Evolutionary conservation across 2,797 vertebrate species (phyloP).

Genomic region (Ataeniobius toweri): DNA sequence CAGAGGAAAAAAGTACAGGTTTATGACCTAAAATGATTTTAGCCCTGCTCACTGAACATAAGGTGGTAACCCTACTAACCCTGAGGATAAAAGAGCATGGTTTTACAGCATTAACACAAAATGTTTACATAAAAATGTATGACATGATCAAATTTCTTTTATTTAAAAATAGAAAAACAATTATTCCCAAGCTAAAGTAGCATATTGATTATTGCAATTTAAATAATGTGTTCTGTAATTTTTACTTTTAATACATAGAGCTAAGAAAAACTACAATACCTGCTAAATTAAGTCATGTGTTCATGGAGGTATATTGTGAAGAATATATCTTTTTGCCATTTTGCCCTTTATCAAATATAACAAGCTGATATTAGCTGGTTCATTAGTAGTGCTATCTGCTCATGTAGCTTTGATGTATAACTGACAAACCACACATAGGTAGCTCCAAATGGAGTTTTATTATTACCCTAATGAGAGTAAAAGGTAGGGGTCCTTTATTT

Average conservation of each 20-base stretch:
- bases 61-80: too few relatives aligned
- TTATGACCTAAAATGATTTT: not conserved
- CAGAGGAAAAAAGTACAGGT: not conserved
- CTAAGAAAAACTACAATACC: not conserved
- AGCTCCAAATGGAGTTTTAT: too few relatives aligned
- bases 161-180: not conserved
- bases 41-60: not conserved
- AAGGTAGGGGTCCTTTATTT: too few relatives aligned
- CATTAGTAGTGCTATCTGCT: too few relatives aligned
- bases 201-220: not conserved
- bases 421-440: too few relatives aligned
- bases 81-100: too few relatives aligned
- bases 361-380: not conserved
- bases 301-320: too few relatives aligned
- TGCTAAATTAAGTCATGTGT: not conserved
- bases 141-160: not conserved
- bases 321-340: too few relatives aligned
- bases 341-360: not conserved
- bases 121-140: not conserved
- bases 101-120: not conserved
- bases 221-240: not conserved
- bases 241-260: not conserved
- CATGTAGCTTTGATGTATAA: too few relatives aligned
- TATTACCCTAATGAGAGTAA: too few relatives aligned
- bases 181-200: not conserved